Base-by-base conservation (phyloP, 2,888 invertebrate species). In the Heteromurus nitidus region DNA sequence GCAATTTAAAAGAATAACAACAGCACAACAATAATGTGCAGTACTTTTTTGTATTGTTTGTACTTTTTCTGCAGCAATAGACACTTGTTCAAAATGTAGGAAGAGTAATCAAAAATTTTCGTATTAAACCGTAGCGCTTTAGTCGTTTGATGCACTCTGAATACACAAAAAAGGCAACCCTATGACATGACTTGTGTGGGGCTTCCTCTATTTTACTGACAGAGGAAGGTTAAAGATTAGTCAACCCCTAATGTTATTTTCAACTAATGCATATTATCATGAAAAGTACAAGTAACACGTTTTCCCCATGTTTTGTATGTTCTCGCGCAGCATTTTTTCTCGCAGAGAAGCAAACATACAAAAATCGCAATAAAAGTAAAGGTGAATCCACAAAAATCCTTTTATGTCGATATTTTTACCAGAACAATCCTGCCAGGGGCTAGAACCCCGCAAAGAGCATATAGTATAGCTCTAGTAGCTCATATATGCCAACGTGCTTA, bases 151-250 rank as follows among this genome's bases (percentile, higher is more conserved):
- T 42, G n/a, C n/a, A n/a, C n/a, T n/a, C n/a, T n/a, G n/a, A n/a
- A n/a, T n/a, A n/a, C n/a, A n/a, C n/a, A n/a, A n/a, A n/a, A n/a
- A n/a, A n/a, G n/a, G n/a, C n/a, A n/a, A n/a, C n/a, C n/a, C n/a
- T n/a, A n/a, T n/a, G n/a, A n/a, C n/a, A n/a, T n/a, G 58, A 58
- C 58, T 26, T 26, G n/a, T n/a, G 58, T 24, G 24, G 1, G 31
- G 36, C 69, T 22, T 20, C 22, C 31, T 53, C 36, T 26, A n/a
- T n/a, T 18, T 69, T 18, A 20, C 20, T 55, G 55, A 69, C 70
- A 70, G 42, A 42, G 60, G 58, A 70, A 70, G 70, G 70, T 70
- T 70, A 70, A 70, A 60, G 70, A 58, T 70, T 44, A 44, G 58
- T 26, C 44, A 20, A 7, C n/a, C 18, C 3, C 20, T 16, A 24